Base-by-base conservation (phyloP, 2,888 invertebrate genomes). In the Tetheella fluctuosa region DNA sequence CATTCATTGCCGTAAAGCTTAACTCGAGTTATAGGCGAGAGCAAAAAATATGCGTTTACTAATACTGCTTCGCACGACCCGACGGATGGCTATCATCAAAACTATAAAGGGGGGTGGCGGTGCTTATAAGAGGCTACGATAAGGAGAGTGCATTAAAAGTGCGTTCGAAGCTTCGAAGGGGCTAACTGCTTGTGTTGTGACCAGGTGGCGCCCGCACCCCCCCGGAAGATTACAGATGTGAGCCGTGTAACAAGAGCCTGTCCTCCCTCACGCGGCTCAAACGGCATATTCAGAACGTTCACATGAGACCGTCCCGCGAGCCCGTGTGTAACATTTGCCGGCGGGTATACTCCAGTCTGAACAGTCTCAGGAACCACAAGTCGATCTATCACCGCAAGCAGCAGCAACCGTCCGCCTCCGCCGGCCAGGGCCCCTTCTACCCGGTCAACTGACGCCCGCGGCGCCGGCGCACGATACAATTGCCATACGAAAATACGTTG, bases 271-370 rank as follows among this genome's bases (percentile, higher is more conserved):
- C 97, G 84, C 95, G 97, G 87, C 96, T 97, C 94, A 97, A 97
- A 95, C 95, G 97, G 84, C 97, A 97, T 94, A 97, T 97, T 94
- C 97, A 97, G 94, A 97, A 97, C 94, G 97, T 97, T 83, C 97
- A 97, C 94, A 97, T 97, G 96, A 95, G 97, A 84, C 97, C 97
- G 81, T 96, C 97, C 89, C 95, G 97, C 94, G 97, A 97, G 94
- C 97, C 97, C 75, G 97, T 97, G 88, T 97, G 97, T 95, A 97
- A 97, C 94, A 97, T 97, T 89, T 97, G 97, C 95, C 97, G 97
- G 92, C 96, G 97, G 87, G 97, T 97, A 79, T 97, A 97, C 94
- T 97, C 97, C 94, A 97, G 97, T 87, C 95, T 97, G 84, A 97
- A 97, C 94, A 97, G 97, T 88, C 95, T 97, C 84, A 95, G 97